phyloP scores from a whole-genome alignment of 2,888 invertebrate genomes.

The Scrobipalpa atriplicella region DNA sequence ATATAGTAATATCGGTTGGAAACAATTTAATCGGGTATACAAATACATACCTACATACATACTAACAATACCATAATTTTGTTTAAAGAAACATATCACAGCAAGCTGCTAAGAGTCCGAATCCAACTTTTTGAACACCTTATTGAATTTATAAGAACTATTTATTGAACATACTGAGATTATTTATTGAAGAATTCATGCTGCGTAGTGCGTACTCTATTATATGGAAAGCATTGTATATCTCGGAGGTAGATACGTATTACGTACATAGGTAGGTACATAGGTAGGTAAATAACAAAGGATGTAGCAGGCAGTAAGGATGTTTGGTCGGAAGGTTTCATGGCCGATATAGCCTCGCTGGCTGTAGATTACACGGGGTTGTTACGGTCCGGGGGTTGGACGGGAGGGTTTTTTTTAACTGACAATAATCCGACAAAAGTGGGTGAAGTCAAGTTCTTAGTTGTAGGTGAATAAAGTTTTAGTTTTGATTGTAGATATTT shows the following conservation, averaged over 20 bases:
- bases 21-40: neutral
- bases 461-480: too few species aligned
- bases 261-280: too few species aligned
- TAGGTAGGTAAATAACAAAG: constrained; percentile 27
- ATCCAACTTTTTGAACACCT: too few species aligned
- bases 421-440: neutral
- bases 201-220: neutral
- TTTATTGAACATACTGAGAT: too few species aligned
- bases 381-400: neutral
- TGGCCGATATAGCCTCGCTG: constrained; percentile 42
- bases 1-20: constrained; percentile 1
- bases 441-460: too few species aligned
- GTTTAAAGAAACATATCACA: too few species aligned
- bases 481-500: too few species aligned
- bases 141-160: too few species aligned
- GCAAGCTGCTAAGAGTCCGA: too few species aligned
- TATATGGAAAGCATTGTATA: neutral
- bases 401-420: neutral
- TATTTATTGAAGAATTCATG: too few species aligned
- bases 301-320: constrained; percentile 47
- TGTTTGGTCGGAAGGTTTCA: constrained; percentile 46
- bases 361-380: constrained; percentile 35
- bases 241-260: neutral
- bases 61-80: neutral
- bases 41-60: neutral